Evolutionary conservation across 2,888 invertebrate species (phyloP).

Genomic region (Macrosiphum euphorbiae): DNA sequence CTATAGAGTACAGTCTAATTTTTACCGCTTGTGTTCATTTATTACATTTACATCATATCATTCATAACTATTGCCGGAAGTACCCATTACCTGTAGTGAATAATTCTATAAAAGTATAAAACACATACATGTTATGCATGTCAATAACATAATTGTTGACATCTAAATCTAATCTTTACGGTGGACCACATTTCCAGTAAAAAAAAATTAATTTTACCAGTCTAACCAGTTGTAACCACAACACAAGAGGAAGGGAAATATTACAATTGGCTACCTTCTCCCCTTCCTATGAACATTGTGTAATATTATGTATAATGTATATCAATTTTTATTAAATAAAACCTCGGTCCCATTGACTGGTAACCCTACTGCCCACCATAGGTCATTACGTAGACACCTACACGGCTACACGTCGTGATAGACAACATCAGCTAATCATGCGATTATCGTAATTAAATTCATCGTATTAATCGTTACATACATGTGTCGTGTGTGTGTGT

Average conservation of each 20-base stretch:
- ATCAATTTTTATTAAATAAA: not conserved
- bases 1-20: not conserved
- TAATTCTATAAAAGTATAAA: not conserved
- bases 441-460: conserved; percentile 5
- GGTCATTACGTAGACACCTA: not conserved
- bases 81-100: not conserved
- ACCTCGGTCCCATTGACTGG: not conserved
- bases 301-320: not conserved
- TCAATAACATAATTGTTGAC: not conserved
- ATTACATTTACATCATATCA: not conserved
- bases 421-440: not conserved
- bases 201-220: not conserved
- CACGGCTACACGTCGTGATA: not conserved
- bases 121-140: not conserved
- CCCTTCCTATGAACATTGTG: not conserved
- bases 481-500: not conserved
- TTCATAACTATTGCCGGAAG: not conserved
- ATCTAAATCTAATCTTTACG: not conserved
- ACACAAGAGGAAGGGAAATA: not conserved
- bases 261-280: not conserved
- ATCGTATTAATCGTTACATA: not conserved
- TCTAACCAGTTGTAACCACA: not conserved
- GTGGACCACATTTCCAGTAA: not conserved
- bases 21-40: not conserved
- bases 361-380: not conserved